Evolutionary conservation across 1,140 invertebrate species (phyloP).

Genomic region (Drosophila gunungcola): DNA sequence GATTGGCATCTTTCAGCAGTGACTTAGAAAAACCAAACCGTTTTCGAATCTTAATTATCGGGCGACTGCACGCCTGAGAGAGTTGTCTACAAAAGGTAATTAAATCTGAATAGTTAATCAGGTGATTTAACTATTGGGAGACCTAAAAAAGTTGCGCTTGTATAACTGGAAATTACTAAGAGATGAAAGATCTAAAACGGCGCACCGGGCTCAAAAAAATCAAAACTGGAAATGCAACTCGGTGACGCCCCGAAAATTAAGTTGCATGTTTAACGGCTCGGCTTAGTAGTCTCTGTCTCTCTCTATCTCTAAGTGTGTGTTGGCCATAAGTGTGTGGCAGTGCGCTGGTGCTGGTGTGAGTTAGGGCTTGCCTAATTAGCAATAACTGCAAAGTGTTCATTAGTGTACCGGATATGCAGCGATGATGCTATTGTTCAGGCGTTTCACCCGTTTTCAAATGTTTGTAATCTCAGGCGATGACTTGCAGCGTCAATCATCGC

Average conservation of each 20-base stretch:
- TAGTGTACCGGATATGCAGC: conserved; percentile 78
- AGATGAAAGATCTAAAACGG: conserved; percentile 75
- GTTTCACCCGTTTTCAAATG: conserved; percentile 32
- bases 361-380: conserved; percentile 67
- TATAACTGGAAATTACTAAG: conserved; percentile 78
- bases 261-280: conserved; percentile 63
- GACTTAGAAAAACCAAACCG: conserved; percentile 30
- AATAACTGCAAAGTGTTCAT: conserved; percentile 73
- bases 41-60: conserved; percentile 56
- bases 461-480: conserved; percentile 42
- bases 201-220: conserved; percentile 7
- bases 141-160: conserved; percentile 62
- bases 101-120: conserved; percentile 78
- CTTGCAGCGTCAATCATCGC: conserved; percentile 31
- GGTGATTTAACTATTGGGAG: conserved; percentile 65
- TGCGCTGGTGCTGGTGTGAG: not conserved
- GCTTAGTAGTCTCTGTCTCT: conserved; percentile 5
- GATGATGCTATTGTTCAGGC: conserved; percentile 75
- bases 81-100: conserved; percentile 61
- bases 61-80: conserved; percentile 19
- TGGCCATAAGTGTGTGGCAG: conserved; percentile 2
- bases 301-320: not conserved
- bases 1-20: conserved; percentile 36
- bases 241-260: conserved; percentile 63
- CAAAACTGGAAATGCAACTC: conserved; percentile 70